Conservation (phyloP, 2,113 vertebrate genomes). For the Podilymbus podiceps region DNA sequence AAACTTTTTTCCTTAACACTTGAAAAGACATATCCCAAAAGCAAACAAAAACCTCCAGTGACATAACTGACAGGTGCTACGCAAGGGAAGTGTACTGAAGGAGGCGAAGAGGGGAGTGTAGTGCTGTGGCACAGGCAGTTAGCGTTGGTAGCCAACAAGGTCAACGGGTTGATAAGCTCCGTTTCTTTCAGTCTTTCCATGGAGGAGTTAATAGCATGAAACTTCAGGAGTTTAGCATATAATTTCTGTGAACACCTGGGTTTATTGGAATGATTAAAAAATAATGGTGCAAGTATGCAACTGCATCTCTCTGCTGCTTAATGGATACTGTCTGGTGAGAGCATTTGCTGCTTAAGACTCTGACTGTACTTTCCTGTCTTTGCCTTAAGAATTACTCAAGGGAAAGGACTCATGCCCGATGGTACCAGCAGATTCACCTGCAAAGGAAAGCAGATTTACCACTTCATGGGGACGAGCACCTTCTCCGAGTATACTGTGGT, state of each 20-base stretch:
- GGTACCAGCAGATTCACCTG: constrained; percentile 84
- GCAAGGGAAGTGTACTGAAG: not conserved
- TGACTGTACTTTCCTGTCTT: not conserved
- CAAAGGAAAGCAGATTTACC: constrained; percentile 79
- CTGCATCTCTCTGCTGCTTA: not conserved
- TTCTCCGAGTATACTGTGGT: constrained; percentile 83
- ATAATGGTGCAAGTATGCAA: not conserved
- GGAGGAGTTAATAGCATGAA: not conserved
- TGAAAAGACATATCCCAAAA: not conserved
- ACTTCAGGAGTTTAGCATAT: not conserved
- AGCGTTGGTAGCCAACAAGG: not conserved
- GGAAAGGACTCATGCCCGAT: constrained; percentile 88
- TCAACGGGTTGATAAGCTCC: not conserved
- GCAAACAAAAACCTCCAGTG: not conserved
- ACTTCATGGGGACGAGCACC: constrained; percentile 85
- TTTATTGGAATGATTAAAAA: not conserved
- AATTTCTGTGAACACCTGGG: not conserved
- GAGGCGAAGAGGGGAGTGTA: not conserved
- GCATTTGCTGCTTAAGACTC: not conserved
- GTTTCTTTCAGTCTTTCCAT: not conserved
- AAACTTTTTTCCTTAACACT: not conserved
- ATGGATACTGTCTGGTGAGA: not conserved
- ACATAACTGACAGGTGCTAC: not conserved
- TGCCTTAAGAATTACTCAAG: constrained; percentile 77
- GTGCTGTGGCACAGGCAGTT: not conserved